A percentile compares a stretch with the other conserved stretches of the same genome.
phyloP scores from a whole-genome alignment of 2,888 invertebrate species.

The Cotesia congregata region DNA sequence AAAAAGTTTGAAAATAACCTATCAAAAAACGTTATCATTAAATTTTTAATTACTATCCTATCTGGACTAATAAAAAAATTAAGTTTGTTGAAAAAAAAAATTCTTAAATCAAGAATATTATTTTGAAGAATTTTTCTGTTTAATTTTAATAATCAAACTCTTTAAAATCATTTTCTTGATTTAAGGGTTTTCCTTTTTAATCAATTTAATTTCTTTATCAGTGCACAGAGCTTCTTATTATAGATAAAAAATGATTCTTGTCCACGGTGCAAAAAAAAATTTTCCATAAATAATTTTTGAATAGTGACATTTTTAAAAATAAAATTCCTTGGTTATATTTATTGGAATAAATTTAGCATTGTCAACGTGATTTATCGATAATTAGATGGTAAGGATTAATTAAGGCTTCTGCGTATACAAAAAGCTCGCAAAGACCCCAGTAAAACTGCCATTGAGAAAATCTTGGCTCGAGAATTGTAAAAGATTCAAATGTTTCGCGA shows the following conservation, averaged over 20 bases:
- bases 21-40: too few relatives aligned
- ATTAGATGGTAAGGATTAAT: constrained; percentile 28
- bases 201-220: too few relatives aligned
- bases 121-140: too few relatives aligned
- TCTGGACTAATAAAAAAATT: too few relatives aligned
- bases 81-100: too few relatives aligned
- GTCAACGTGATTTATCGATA: constrained; percentile 17
- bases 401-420: constrained; percentile 11
- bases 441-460: not conserved
- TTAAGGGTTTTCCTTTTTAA: too few relatives aligned
- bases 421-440: not conserved
- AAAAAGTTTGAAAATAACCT: too few relatives aligned
- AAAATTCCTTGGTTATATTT: not conserved
- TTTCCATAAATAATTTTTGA: not conserved
- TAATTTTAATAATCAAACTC: too few relatives aligned
- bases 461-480: not conserved
- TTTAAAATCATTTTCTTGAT: too few relatives aligned
- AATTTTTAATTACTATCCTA: too few relatives aligned
- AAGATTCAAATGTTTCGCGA: constrained; percentile 33
- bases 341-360: not conserved
- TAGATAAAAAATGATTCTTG: not conserved
- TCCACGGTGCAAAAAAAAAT: not conserved
- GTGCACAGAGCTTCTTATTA: too few relatives aligned
- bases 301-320: not conserved
- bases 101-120: too few relatives aligned